Conservation (phyloP, 2,113 vertebrate genomes). For the Anas platyrhynchos region DNA sequence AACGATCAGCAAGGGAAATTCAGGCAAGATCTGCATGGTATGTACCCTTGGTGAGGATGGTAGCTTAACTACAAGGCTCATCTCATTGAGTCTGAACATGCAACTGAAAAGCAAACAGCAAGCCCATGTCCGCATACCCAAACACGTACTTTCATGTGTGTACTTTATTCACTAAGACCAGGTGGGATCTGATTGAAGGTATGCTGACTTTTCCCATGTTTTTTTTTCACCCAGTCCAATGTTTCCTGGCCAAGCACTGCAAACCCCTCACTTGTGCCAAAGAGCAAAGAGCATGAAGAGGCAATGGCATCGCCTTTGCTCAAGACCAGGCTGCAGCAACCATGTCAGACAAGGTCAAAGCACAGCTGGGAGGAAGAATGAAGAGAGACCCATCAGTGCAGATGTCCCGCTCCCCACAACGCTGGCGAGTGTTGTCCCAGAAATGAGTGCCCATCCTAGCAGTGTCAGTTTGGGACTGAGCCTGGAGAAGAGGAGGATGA, state of each 20-base stretch:
- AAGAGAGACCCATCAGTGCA: neutral
- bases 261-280: neutral
- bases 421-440: neutral
- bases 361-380: neutral
- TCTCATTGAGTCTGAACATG: neutral
- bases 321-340: neutral
- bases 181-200: rapidly evolving
- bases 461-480: neutral
- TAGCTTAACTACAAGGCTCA: neutral
- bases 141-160: neutral
- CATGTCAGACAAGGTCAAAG: neutral
- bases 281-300: neutral
- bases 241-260: neutral
- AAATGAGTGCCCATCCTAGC: neutral
- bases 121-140: neutral
- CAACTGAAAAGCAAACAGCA: neutral
- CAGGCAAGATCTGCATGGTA: neutral
- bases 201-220: neutral
- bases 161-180: neutral
- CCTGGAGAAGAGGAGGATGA: neutral
- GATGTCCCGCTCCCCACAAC: neutral
- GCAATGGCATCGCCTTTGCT: neutral
- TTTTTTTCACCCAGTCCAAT: neutral
- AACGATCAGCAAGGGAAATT: neutral
- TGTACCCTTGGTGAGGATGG: neutral